Evolutionary conservation across 2,888 invertebrate species (phyloP).

Genomic region (Xiphydria camelus): DNA sequence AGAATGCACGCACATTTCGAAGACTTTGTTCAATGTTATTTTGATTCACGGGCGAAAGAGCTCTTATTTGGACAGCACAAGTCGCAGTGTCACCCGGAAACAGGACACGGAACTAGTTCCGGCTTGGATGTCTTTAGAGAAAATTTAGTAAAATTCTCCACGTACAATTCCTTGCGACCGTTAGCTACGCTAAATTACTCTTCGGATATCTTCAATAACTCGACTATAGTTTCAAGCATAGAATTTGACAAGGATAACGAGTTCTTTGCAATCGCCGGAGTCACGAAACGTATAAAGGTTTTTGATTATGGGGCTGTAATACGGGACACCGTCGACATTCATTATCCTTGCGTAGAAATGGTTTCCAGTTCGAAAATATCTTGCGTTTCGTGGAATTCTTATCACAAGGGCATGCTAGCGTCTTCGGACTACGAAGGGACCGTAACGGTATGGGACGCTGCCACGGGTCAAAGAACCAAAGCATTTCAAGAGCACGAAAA

Average conservation of each 20-base stretch:
- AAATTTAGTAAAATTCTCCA: constrained; percentile 83
- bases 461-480: constrained; percentile 73
- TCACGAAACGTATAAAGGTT: constrained; percentile 91
- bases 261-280: constrained; percentile 94
- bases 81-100: constrained; percentile 35
- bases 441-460: constrained; percentile 91
- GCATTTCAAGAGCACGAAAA: constrained; percentile 90
- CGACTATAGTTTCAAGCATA: constrained; percentile 86
- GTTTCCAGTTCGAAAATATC: constrained; percentile 90
- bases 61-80: constrained; percentile 64
- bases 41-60: constrained; percentile 75
- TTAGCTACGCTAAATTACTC: constrained; percentile 89
- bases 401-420: constrained; percentile 84
- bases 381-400: constrained; percentile 92
- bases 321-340: constrained; percentile 84
- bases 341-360: constrained; percentile 92
- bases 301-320: constrained; percentile 88
- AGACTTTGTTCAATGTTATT: constrained; percentile 86
- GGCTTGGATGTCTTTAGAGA: constrained; percentile 79
- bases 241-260: constrained; percentile 97
- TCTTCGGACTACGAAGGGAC: constrained; percentile 95
- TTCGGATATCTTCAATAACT: constrained; percentile 84
- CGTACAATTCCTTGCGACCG: constrained; percentile 76
- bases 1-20: constrained; percentile 86
- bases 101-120: constrained; percentile 45